These are phyloP conservation scores for Unio pictorum DNA, from an alignment of 2,888 invertebrate species.

Conservation along the genomic window DNA sequence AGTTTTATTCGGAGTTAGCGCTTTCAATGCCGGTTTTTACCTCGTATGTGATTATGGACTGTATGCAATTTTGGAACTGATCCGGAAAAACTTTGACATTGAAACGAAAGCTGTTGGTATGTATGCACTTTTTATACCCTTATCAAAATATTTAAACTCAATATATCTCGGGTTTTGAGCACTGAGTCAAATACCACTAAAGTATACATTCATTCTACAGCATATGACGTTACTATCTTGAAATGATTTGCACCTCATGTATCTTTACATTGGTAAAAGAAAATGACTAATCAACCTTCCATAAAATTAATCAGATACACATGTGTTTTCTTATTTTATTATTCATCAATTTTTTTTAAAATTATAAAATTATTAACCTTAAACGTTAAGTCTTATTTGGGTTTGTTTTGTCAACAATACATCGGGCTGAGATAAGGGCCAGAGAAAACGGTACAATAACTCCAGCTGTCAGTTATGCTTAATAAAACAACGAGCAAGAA, in stretches of 20 bases:
- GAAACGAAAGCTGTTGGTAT: constrained; percentile 58
- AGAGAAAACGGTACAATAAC: too few species aligned
- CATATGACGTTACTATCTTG: too few species aligned
- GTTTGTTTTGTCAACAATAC: not conserved
- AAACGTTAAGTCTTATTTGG: not conserved
- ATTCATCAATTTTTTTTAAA: too few species aligned
- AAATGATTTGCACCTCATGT: too few species aligned
- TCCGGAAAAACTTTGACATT: constrained; percentile 72
- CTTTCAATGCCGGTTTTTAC: constrained; percentile 82
- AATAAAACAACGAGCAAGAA: too few species aligned
- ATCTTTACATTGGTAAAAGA: too few species aligned
- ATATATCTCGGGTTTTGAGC: not conserved
- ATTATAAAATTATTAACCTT: not conserved
- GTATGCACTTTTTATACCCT: not conserved
- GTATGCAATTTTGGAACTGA: constrained; percentile 81
- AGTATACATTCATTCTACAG: not conserved
- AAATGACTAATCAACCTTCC: too few species aligned
- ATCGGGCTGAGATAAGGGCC: too few species aligned
- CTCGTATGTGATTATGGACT: constrained; percentile 85
- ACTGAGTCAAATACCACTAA: not conserved
- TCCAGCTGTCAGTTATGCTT: too few species aligned
- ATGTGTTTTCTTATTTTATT: too few species aligned
- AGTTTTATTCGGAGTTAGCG: constrained; percentile 78
- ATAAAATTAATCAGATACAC: too few species aligned
- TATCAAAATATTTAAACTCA: not conserved